Base-by-base conservation (phyloP, 2,113 vertebrate genomes). In the Leuciscus idus region DNA sequence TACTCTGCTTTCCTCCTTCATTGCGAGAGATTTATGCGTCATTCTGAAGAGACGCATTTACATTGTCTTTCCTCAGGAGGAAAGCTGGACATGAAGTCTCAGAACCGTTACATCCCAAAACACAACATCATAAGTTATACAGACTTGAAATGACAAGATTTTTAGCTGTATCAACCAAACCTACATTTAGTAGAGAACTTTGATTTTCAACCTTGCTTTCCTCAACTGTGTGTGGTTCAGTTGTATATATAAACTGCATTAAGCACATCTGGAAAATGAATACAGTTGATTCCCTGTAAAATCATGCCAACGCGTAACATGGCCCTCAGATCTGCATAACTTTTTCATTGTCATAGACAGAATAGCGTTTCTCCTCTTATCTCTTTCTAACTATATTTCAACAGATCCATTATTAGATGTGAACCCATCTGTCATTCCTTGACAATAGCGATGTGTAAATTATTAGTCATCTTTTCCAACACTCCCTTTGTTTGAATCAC, bases 401-500 rank as follows among this genome's bases (percentile, higher is more conserved):
- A 8, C 9, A 17, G 73, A 50, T 50, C 23, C 46, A 17, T 77
- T 77, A 77, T 33, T 33, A 77, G 48, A 77, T 2, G 17, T 77
- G 19, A 77, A 77, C 48, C 9, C 74, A 30, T 77, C 48, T 74
- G 43, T 77, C 17, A 33, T 33, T 28, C 1, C 46, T 30, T 30
- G 48, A 30, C 74, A 55, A 12, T 21, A 55, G 48, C 4, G 26
- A 55, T 19, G 48, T 15, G 26, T 55, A 52, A 21, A 55, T 77
- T 33, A 57, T 30, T 33, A 30, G 75, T 43, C 4, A 33, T 55
- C 9, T 43, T 77, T 77, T 57, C 46, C 48, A 77, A 79, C 21
- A 43, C 21, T 61, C n/a, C 75, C 75, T 83, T 4, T 87, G 26
- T 57, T 79, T 33, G 10, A 79, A n/a, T 81, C 84, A 55, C 48